Evolutionary conservation across 2,113 vertebrate genomes (phyloP), one percentile per base, ranked within the genome.

Genomic region (Paralichthys olivaceus): DNA sequence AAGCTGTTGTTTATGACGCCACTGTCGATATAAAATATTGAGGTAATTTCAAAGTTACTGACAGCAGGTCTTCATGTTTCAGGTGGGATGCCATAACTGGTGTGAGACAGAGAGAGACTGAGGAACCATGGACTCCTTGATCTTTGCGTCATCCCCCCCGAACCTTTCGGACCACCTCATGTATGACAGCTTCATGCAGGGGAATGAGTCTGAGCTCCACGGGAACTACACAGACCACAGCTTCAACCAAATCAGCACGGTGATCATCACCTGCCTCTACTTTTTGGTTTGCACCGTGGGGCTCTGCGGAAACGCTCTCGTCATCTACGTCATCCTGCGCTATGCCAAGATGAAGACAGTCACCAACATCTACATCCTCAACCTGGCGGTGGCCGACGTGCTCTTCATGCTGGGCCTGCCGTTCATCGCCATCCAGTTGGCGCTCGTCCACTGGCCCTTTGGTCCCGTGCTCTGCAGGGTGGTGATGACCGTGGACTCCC

Each of bases 291-390:
- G 98, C 79, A 93, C 96, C 1, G 2, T 98, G 0, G 98, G 98
- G 6, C 90, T 99, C 45, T 96, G 96, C 0, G 98, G 98, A 20
- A 99, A 99, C 54, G 95, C 97, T 0, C 92, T 99, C 6, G 97
- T 99, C 80, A 99, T 99, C 69, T 99, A 99, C 0, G 97, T 98
- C 85, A 97, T 99, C 88, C 94, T 99, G 54, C 96, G 97, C 22
- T 98, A 99, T 0, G 98, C 97, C 92, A 98, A 99, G 91, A 98
- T 98, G 97, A 99, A 98, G 88, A 98, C 98, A 0, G 96, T 98
- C 69, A 99, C 98, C 76, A 99, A 99, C 87, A 98, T 99, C 80
- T 99, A 99, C 90, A 99, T 99, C 89, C 96, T 99, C 69, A 99
- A 99, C 90, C 81, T 99, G 93, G 98, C 98, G 22, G 96, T 99